Percentiles rank a stretch among this genome's conserved stretches.
These are phyloP conservation scores for Caligus rogercresseyi DNA, from an alignment of 1,140 invertebrate genomes.

Conservation along the genomic window DNA sequence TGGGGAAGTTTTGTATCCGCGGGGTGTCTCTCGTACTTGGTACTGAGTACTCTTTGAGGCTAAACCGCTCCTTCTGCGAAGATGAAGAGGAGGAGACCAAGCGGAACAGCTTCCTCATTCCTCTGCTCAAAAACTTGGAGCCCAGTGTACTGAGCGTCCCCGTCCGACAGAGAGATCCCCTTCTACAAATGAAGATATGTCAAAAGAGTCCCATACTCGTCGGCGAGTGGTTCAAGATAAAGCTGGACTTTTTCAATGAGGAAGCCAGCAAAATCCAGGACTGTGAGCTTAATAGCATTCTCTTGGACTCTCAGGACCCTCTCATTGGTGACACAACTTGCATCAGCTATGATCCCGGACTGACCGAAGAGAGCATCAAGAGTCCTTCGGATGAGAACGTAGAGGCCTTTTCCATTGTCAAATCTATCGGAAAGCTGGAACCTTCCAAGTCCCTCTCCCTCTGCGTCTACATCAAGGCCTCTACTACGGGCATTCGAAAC, in stretches of 20 bases:
- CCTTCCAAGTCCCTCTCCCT: conserved; percentile 1
- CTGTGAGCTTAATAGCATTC: not conserved
- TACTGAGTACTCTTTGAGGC: not conserved
- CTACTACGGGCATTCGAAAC: conserved; percentile 1
- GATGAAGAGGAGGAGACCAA: not conserved
- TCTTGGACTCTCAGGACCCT: conserved; percentile 9
- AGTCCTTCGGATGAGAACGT: conserved; percentile 1
- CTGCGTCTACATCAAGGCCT: not conserved
- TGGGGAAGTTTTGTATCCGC: not conserved
- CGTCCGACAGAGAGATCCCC: conserved; percentile 1
- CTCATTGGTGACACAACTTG: conserved; percentile 15
- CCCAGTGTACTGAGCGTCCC: not conserved
- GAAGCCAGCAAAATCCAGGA: not conserved
- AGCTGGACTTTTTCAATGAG: not conserved
- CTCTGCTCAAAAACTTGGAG: not conserved
- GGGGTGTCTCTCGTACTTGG: not conserved
- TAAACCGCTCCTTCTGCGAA: not conserved
- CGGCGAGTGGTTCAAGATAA: conserved; percentile 11
- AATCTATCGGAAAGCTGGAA: not conserved
- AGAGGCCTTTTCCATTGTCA: not conserved
- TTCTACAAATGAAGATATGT: not conserved
- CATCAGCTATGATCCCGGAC: not conserved
- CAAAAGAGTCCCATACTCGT: not conserved
- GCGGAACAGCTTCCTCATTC: not conserved
- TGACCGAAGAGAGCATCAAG: not conserved